Percentiles rank a stretch among this genome's conserved stretches.
Conservation (phyloP, 1,140 invertebrate genomes). For the Scaptomyza montana region DNA sequence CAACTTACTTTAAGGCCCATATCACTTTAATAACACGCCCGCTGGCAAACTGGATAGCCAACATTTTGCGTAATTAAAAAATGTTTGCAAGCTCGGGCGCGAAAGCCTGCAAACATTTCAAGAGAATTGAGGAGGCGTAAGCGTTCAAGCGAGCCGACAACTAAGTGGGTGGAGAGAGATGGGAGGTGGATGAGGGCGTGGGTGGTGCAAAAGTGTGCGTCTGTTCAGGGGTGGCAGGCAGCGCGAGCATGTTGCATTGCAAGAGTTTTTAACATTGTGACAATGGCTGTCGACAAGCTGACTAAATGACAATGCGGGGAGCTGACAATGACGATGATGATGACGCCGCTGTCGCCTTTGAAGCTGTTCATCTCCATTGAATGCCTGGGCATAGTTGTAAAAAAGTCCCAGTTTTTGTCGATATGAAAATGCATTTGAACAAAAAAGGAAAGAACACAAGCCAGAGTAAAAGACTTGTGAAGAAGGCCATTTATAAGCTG, state of each 20-base stretch:
- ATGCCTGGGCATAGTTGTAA: conserved; percentile 53
- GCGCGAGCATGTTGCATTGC: conserved; percentile 56
- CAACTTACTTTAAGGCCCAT: conserved; percentile 65
- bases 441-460: conserved; percentile 37
- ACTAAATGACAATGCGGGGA: conserved; percentile 73
- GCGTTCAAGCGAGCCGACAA: conserved; percentile 69
- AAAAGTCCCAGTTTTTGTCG: conserved; percentile 68
- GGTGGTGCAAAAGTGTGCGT: conserved; percentile 17
- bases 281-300: conserved; percentile 74
- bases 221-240: conserved; percentile 13
- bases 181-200: no score
- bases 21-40: conserved; percentile 76
- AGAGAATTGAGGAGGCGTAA: conserved; percentile 57
- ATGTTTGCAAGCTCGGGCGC: conserved; percentile 68
- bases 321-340: conserved; percentile 40
- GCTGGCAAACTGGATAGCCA: conserved; percentile 65
- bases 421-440: conserved; percentile 75
- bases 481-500: conserved; percentile 34
- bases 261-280: conserved; percentile 71
- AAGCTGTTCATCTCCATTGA: conserved; percentile 32
- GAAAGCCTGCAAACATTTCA: conserved; percentile 65
- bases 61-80: conserved; percentile 82
- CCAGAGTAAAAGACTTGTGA: conserved; percentile 34
- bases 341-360: conserved; percentile 28
- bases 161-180: conserved; percentile 10